Percentiles rank a stretch among this genome's conserved stretches.
Evolutionary conservation across 2,888 invertebrate species (phyloP).

Genomic region (Priocnemis perturbator): DNA sequence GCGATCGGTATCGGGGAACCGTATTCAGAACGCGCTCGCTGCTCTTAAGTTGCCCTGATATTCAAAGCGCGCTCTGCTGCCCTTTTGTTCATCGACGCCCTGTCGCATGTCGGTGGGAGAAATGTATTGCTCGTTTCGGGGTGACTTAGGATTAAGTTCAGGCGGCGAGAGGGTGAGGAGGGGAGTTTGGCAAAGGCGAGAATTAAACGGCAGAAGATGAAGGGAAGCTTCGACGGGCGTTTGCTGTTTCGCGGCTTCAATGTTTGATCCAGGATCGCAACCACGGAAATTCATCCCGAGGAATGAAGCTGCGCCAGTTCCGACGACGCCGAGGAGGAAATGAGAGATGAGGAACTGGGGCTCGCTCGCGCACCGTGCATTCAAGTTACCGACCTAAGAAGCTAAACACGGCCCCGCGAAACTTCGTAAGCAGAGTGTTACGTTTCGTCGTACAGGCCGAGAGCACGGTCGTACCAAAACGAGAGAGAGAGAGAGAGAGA

Average conservation of each 20-base stretch:
- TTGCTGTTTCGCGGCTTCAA: no score
- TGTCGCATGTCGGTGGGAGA: no score
- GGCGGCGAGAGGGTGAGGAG: background rate
- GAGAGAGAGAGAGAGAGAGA: background rate
- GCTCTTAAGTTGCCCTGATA: background rate
- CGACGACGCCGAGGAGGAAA: background rate
- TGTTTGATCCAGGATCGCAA: no score
- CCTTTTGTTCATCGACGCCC: background rate
- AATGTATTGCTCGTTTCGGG: background rate
- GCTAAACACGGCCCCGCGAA: background rate
- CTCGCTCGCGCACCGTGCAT: background rate
- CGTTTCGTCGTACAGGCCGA: background rate
- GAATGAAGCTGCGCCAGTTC: background rate
- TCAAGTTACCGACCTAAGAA: conserved; percentile 7
- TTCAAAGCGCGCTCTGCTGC: no score
- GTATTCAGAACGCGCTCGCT: background rate
- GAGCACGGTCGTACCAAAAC: background rate
- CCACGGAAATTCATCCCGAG: background rate
- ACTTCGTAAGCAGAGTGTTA: conserved; percentile 8
- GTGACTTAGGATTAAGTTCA: background rate
- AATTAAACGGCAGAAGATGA: no score
- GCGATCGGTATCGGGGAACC: background rate
- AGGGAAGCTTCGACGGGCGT: no score
- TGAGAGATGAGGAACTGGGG: background rate
- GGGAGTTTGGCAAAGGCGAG: no score